Base-by-base conservation (phyloP, 2,888 invertebrate species). In the Drosophila barbarae region DNA sequence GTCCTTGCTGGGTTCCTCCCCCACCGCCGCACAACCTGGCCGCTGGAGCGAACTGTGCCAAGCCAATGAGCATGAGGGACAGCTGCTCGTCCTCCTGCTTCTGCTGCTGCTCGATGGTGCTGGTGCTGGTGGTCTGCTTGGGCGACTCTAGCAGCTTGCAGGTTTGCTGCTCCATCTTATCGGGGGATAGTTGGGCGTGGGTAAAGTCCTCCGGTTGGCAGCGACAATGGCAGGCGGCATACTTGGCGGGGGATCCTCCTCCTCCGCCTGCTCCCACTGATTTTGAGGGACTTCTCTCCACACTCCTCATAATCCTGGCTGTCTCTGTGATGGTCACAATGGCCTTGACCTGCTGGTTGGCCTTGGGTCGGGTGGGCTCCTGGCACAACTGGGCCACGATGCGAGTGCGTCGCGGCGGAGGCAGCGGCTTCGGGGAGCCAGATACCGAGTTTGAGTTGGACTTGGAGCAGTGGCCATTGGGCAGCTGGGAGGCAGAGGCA, bases 31-130 rank as follows among this genome's bases (percentile, higher is more conserved):
- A 83, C 78, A 92, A 86, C 86, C 90, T 90, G 13, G 90, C 88
- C 1, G 91, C 88, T 1, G 92, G 91, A 59, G 90, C 90, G n/a
- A 90, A 86, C 44, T 91, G 91, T 2, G 90, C 90, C 69, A 92
- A 74, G n/a, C 94, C 93, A 90, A 94, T 93, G 50, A 94, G 87
- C 91, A 93, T 92, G 12, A 94, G 87, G 2, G 93, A 93, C 41
- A 93, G 91, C 90, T 92, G 90, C 76, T 93, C 93, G 71, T 93
- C 93, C 71, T 84, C 76, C 52, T 81, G 82, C 7, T 59, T 83
- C 38, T 41, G 38, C 12, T 38, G 60, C 13, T 38, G 60, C 12
- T 56, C 47, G 5, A 32, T 26, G 42, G 12, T 21, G 44, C 49
- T 41, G 8, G 28, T 38, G 2, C 64, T 50, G 12, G 66, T 72